Base-by-base conservation (phyloP, 2,113 vertebrate species). In the Ariopsis seemanni region DNA sequence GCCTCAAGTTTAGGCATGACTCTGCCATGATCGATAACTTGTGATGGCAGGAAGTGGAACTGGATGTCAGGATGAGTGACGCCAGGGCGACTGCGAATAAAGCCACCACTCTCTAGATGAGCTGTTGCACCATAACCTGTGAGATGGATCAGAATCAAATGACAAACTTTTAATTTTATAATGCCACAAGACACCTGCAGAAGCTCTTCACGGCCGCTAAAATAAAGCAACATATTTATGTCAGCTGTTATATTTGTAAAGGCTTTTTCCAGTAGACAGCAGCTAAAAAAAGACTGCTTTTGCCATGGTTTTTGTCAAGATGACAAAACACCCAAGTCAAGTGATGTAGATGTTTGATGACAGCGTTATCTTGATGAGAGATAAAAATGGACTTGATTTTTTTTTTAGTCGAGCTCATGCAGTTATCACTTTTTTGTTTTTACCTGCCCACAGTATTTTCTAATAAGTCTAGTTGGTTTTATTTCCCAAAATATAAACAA, bases 31-130 rank as follows among this genome's bases (percentile, higher is more conserved):
- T 99, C 98, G 69, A 99, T 97, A 89, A 99, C 97, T 91, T 98
- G 97, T 0, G 97, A 98, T 0, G 98, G 98, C 80, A 99, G 94
- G 89, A 99, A 99, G 87, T 99, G 98, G 92, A 98, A 99, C 95
- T 99, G 97, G 89, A 99, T 97, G 90, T 99, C 97, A 0, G 98
- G 98, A 88, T 99, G 97, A 69, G 94, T 58, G 85, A 99, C 93
- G 0, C 93, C 94, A 0, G 97, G 93, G 9, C 92, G 93, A 90
- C 97, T 97, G 82, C 98, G 95, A 90, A 99, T 97, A 90, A 99
- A 99, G 0, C 97, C 98, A 11, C 98, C 98, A 0, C 97, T 97
- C 91, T 99, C 98, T 83, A 99, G 82, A 88, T 99, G 98, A 52
- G 97, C 92, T 25, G 97, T 98, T 48, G 97, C 96, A 88, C 97